These are phyloP conservation scores for Harpagus bidentatus DNA, from an alignment of 2,113 vertebrate genomes.

Conservation along the genomic window DNA sequence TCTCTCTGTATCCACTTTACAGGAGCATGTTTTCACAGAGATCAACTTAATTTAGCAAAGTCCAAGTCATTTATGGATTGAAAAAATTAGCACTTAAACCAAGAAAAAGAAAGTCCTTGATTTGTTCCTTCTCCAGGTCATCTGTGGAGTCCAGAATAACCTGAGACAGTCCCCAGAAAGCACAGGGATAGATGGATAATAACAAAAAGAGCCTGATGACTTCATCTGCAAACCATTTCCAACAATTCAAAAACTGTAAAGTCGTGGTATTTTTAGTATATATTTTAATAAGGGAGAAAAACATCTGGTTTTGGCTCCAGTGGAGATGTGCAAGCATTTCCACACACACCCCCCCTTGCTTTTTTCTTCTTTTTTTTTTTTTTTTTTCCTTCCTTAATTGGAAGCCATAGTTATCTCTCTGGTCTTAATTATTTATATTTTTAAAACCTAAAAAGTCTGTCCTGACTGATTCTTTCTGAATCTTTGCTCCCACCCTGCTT, in stretches of 20 bases:
- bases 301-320: slow-evolving; percentile 42
- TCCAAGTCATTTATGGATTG: background rate
- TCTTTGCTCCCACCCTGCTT: background rate
- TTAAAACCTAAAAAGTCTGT: background rate
- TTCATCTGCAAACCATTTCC: slow-evolving; percentile 60
- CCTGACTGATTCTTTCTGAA: background rate
- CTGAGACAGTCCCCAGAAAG: slow-evolving; percentile 32
- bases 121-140: slow-evolving; percentile 10
- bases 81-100: background rate
- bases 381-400: background rate
- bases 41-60: background rate
- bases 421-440: slow-evolving; percentile 23
- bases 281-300: slow-evolving; percentile 58
- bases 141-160: background rate
- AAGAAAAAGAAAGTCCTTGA: background rate
- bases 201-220: slow-evolving; percentile 50
- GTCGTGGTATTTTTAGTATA: slow-evolving; percentile 51
- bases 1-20: background rate
- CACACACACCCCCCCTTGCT: no score
- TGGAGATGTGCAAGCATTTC: background rate
- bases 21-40: background rate
- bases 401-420: background rate
- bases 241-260: slow-evolving; percentile 56
- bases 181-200: slow-evolving; percentile 18
- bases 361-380: no score